Evolutionary conservation across 2,113 vertebrate species (phyloP).

Genomic region (Mionectes macconnelli): DNA sequence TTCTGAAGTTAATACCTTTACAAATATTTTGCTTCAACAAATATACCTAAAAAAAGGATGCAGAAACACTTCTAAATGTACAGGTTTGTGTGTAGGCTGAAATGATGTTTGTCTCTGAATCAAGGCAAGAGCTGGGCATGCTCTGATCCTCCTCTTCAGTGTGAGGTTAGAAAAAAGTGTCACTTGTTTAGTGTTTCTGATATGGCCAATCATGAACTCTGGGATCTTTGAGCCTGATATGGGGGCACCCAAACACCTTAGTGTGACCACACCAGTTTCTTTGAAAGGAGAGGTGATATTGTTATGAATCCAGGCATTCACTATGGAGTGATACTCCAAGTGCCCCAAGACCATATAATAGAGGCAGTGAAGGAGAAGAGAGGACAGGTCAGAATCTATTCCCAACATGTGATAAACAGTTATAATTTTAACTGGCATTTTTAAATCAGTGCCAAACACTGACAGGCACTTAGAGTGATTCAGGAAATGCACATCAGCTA

Average conservation of each 20-base stretch:
- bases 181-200: not conserved
- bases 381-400: not conserved
- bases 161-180: not conserved
- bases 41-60: not conserved
- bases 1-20: not conserved
- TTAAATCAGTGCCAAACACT: not conserved
- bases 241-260: not conserved
- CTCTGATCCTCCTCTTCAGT: not conserved
- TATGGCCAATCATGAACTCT: not conserved
- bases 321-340: not conserved
- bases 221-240: accelerated
- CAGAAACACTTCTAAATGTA: not conserved
- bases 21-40: not conserved
- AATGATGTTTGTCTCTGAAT: not conserved
- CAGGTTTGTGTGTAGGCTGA: not conserved
- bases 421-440: not conserved
- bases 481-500: not conserved
- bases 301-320: not conserved
- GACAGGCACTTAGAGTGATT: not conserved
- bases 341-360: not conserved
- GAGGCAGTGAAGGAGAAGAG: not conserved
- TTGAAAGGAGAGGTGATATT: not conserved
- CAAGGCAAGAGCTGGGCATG: not conserved
- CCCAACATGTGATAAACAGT: not conserved
- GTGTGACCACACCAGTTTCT: not conserved